These are phyloP conservation scores for Archocentrus centrarchus DNA, from an alignment of 2,113 vertebrate species.

Conservation along the genomic window DNA sequence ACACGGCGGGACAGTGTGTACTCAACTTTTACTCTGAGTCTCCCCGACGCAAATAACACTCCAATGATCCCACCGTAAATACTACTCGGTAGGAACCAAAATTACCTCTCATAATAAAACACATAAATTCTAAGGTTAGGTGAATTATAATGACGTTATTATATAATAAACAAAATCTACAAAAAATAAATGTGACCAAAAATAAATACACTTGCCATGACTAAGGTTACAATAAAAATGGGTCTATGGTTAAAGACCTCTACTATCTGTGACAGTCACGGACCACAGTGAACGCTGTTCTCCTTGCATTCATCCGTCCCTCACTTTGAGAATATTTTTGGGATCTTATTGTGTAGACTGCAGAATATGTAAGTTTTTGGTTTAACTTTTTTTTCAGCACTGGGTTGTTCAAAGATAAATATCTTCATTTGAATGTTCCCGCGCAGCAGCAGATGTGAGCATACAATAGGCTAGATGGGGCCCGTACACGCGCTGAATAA, in stretches of 20 bases:
- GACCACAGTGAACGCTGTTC: background rate
- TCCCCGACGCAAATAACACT: no score
- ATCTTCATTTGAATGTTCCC: conserved; percentile 70
- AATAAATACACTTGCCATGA: no score
- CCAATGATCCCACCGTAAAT: no score
- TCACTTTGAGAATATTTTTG: background rate
- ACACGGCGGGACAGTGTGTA: no score
- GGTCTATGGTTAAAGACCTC: background rate
- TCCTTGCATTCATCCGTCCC: no score
- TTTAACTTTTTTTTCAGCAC: background rate
- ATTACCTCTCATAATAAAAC: no score
- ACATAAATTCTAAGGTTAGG: no score
- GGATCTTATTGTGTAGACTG: background rate
- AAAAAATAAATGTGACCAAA: no score
- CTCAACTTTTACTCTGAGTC: no score
- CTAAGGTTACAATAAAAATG: background rate
- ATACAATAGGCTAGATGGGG: conserved; percentile 64
- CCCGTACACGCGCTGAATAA: conserved; percentile 66
- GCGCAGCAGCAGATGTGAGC: conserved; percentile 77
- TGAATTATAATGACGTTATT: no score
- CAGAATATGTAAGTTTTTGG: background rate
- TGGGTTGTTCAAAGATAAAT: background rate
- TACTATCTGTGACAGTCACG: background rate
- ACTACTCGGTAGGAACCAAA: no score
- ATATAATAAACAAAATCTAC: no score